Evolutionary conservation across 1,140 invertebrate species (phyloP).

Genomic region (Drosophila kohkoa): DNA sequence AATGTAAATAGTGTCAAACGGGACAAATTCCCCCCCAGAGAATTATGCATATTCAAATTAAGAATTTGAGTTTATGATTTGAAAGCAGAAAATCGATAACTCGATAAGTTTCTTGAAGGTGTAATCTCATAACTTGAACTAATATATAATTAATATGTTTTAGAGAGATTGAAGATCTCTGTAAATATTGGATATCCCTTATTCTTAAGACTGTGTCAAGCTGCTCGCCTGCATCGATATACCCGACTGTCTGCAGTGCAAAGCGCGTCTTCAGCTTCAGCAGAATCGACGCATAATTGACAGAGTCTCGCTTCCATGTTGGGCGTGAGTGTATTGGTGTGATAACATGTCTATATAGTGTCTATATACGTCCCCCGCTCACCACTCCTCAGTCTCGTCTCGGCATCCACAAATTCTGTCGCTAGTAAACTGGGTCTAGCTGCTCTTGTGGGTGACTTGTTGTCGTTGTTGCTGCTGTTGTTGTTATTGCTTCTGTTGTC

Average conservation of each 20-base stretch:
- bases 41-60: no score
- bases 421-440: conserved; percentile 5
- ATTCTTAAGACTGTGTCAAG: neutral
- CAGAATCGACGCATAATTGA: conserved; percentile 49
- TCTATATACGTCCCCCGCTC: neutral
- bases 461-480: conserved; percentile 35
- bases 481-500: conserved; percentile 31
- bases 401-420: neutral
- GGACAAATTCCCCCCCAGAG: no score
- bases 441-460: conserved; percentile 48
- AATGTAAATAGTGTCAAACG: no score
- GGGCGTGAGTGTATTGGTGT: conserved; percentile 39
- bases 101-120: no score
- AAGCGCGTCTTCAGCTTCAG: neutral
- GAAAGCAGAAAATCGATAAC: no score
- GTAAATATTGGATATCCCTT: no score
- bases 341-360: conserved; percentile 53
- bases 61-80: no score
- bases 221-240: neutral
- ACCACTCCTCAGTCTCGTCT: neutral
- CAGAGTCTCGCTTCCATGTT: conserved; percentile 37
- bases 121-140: no score
- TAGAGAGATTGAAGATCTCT: no score
- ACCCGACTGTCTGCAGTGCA: neutral
- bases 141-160: no score